A percentile compares a stretch with the other conserved stretches of the same genome.
Evolutionary conservation across 2,113 vertebrate species (phyloP).

Genomic region (Sminthopsis crassicaudata): DNA sequence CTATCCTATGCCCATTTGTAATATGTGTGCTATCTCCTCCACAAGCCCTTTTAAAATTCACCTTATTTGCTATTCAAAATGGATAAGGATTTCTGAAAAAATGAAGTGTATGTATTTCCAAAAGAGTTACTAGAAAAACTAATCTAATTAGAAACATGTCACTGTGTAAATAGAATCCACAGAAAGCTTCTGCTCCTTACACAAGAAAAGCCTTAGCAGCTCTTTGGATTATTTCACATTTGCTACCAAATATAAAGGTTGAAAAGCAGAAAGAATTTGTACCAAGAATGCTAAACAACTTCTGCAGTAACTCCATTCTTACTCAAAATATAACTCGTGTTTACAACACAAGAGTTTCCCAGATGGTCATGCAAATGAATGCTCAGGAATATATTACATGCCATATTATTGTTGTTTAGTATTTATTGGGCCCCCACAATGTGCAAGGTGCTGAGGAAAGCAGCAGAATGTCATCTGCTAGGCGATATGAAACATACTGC

Average conservation of each 20-base stretch:
- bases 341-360: constrained; percentile 64
- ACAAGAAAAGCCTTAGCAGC: constrained; percentile 27
- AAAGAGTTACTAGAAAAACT: constrained; percentile 39
- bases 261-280: constrained; percentile 58
- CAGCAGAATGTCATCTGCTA: constrained; percentile 48
- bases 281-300: constrained; percentile 64
- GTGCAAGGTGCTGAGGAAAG: constrained; percentile 51
- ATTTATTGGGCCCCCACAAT: constrained; percentile 66
- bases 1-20: background rate
- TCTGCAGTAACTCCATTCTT: constrained; percentile 67
- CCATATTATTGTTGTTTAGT: constrained; percentile 60
- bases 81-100: constrained; percentile 2
- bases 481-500: constrained; percentile 60
- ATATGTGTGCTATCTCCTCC: background rate
- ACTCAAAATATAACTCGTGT: constrained; percentile 73
- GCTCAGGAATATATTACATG: constrained; percentile 36
- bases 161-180: constrained; percentile 40
- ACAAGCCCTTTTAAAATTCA: background rate
- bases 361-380: constrained; percentile 63
- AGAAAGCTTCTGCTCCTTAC: constrained; percentile 24
- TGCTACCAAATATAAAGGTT: constrained; percentile 50
- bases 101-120: constrained; percentile 14
- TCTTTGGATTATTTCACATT: constrained; percentile 52
- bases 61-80: constrained; percentile 1
- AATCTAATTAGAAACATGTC: constrained; percentile 29